Evolutionary conservation across 1,140 invertebrate genomes (phyloP).

Genomic region (Drosophila arizonae): DNA sequence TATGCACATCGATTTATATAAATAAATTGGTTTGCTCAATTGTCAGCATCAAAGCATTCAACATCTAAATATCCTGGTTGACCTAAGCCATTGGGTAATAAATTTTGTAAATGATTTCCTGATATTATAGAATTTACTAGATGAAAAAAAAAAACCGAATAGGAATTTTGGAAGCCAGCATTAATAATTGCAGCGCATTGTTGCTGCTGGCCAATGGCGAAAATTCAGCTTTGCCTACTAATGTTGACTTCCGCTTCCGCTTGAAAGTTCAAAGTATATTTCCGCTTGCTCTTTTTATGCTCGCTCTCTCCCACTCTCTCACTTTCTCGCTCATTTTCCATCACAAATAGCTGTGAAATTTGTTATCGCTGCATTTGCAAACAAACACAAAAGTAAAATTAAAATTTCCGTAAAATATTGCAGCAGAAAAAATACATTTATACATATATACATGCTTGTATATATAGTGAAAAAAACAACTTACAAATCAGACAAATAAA

Average conservation of each 20-base stretch:
- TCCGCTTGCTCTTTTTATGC: slow-evolving; percentile 48
- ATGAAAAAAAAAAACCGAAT: neutral
- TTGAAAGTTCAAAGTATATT: slow-evolving; percentile 59
- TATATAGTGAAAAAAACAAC: slow-evolving; percentile 11
- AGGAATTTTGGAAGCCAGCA: slow-evolving; percentile 30
- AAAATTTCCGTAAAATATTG: slow-evolving; percentile 60
- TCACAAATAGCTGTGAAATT: slow-evolving; percentile 48
- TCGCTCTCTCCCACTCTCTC: neutral
- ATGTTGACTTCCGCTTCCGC: slow-evolving; percentile 78
- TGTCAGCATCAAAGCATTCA: neutral
- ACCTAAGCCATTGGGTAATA: slow-evolving; percentile 47
- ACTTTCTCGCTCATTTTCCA: slow-evolving; percentile 11
- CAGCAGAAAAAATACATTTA: slow-evolving; percentile 64
- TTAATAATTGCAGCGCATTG: slow-evolving; percentile 62
- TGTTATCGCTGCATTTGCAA: slow-evolving; percentile 62
- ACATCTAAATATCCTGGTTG: slow-evolving; percentile 22
- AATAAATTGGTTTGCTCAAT: neutral
- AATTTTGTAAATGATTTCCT: slow-evolving; percentile 74
- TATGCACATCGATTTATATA: no score
- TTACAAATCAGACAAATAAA: slow-evolving; percentile 78
- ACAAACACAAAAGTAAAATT: slow-evolving; percentile 49
- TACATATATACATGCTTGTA: slow-evolving; percentile 54
- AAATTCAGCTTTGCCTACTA: slow-evolving; percentile 71
- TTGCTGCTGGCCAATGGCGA: slow-evolving; percentile 54
- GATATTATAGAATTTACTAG: slow-evolving; percentile 51